These are phyloP conservation scores for Anthopleura sola DNA, from an alignment of 64 coral and sea anemone species.

Conservation along the genomic window DNA sequence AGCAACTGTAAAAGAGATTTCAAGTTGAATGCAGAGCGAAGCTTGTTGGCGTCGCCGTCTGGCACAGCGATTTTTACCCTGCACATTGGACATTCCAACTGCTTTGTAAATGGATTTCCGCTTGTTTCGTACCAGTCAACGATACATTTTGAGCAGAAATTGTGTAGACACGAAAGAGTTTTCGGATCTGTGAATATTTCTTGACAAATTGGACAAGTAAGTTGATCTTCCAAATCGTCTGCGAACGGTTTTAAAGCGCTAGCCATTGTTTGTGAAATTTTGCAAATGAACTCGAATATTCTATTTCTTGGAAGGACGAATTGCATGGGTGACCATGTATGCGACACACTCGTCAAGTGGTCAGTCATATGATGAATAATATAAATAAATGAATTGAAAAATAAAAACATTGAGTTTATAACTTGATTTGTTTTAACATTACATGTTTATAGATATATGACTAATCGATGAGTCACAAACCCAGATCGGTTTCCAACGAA, in stretches of 20 bases:
- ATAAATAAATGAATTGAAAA: too few species aligned
- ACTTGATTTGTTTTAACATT: too few species aligned
- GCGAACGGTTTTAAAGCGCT: neutral
- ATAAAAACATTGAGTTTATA: too few species aligned
- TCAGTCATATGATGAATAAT: too few species aligned
- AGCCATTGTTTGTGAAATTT: neutral
- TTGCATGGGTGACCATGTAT: too few species aligned
- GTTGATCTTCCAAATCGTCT: neutral
- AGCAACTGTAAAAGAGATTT: slow-evolving; percentile 6
- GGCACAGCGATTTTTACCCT: neutral
- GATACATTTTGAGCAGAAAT: slow-evolving; percentile 9
- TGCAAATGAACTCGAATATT: too few species aligned
- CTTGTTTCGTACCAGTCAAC: neutral
- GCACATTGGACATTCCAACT: neutral
- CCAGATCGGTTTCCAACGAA: too few species aligned
- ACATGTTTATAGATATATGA: too few species aligned
- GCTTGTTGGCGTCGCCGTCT: neutral
- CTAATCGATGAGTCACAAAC: too few species aligned
- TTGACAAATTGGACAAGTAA: slow-evolving; percentile 13
- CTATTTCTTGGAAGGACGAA: too few species aligned
- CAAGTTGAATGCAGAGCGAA: neutral
- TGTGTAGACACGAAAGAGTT: neutral
- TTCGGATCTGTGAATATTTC: slow-evolving; percentile 1
- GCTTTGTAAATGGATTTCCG: neutral
- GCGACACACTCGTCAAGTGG: too few species aligned